phyloP scores from a whole-genome alignment of 1,140 invertebrate species.

The Paraescarpia echinospica region DNA sequence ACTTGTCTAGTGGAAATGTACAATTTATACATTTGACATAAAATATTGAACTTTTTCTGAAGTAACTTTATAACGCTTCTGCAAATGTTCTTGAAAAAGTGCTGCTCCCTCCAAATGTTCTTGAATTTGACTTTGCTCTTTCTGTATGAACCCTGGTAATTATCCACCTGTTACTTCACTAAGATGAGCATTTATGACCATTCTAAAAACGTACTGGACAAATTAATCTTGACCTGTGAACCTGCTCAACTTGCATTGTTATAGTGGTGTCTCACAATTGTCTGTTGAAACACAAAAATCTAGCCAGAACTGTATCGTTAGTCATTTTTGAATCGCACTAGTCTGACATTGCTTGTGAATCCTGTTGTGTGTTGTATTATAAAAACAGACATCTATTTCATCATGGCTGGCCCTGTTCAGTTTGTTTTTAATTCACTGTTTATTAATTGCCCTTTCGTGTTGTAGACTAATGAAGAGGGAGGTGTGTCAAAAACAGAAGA shows the following conservation, averaged over 20 bases:
- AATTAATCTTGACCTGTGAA: not conserved
- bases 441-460: not conserved
- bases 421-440: not conserved
- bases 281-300: not conserved
- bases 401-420: not conserved
- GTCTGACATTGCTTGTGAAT: not conserved
- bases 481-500: no score
- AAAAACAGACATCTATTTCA: not conserved
- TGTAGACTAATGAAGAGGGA: not conserved
- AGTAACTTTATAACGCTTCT: no score
- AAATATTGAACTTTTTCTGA: no score
- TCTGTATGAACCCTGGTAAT: no score
- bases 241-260: not conserved
- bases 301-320: not conserved
- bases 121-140: no score
- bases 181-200: no score
- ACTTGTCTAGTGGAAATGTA: no score
- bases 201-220: no score
- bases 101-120: no score
- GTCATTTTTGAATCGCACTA: not conserved
- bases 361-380: not conserved
- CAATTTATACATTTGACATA: no score
- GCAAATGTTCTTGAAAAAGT: no score
- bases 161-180: no score
- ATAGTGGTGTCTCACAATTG: not conserved